phyloP scores from a whole-genome alignment of 2,888 invertebrate genomes.

The Chrysotoxum bicinctum region DNA sequence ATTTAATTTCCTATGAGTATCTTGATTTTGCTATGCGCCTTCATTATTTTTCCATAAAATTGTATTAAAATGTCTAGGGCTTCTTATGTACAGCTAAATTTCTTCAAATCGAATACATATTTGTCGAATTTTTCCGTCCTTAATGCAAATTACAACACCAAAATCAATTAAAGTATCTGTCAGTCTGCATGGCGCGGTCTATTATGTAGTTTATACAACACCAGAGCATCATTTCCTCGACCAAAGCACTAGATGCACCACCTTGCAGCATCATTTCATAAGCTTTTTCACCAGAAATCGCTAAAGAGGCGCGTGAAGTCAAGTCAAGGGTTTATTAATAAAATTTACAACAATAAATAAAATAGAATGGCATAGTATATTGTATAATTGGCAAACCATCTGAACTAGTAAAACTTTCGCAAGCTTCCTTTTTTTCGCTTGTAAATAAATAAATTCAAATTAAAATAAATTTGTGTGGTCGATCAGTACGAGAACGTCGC shows the following conservation, averaged over 20 bases:
- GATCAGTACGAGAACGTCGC: conserved; percentile 36
- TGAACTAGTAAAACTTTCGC: conserved; percentile 48
- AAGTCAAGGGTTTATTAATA: conserved; percentile 51
- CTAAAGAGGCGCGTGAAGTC: background rate
- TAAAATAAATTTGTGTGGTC: conserved; percentile 33
- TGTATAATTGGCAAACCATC: conserved; percentile 26
- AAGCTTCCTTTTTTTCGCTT: conserved; percentile 45
- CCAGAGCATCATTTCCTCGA: conserved; percentile 32
- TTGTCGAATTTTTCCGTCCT: background rate
- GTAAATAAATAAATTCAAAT: conserved; percentile 51
- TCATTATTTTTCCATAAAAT: conserved; percentile 30
- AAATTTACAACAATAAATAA: conserved; percentile 28
- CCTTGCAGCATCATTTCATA: conserved; percentile 25
- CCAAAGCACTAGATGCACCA: conserved; percentile 15
- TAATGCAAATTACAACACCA: background rate
- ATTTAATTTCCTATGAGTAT: background rate
- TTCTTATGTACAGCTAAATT: background rate
- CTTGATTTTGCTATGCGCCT: background rate
- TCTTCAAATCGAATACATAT: background rate
- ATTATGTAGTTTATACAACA: background rate
- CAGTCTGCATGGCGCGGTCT: conserved; percentile 49
- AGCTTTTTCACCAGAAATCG: conserved; percentile 25
- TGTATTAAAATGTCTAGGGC: conserved; percentile 33
- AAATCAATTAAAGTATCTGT: conserved; percentile 39
- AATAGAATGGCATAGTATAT: background rate